Evolutionary conservation across 2,888 invertebrate species (phyloP).

Genomic region (Eupithecia pulchellata): DNA sequence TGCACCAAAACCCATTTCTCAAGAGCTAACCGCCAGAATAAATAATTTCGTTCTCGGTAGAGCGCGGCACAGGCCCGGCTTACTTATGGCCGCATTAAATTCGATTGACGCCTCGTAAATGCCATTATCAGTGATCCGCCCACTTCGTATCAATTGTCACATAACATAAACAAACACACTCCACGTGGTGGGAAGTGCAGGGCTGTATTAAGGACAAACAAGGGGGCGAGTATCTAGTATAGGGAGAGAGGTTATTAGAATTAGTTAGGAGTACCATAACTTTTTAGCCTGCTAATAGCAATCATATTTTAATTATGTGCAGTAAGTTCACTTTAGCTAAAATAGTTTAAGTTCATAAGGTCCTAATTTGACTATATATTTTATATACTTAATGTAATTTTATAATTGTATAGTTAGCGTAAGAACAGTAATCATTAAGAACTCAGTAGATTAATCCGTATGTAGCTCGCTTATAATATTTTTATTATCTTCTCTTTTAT

Average conservation of each 20-base stretch:
- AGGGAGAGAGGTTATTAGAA: neutral
- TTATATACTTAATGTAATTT: no score
- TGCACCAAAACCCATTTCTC: neutral
- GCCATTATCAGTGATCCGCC: constrained; percentile 36
- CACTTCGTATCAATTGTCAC: constrained; percentile 40
- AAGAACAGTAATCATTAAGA: no score
- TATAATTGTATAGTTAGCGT: no score
- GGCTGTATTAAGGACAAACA: constrained; percentile 14
- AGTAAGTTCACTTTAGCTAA: no score
- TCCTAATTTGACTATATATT: no score
- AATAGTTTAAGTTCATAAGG: no score
- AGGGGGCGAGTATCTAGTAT: neutral
- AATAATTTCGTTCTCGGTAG: constrained; percentile 5
- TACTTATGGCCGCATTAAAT: constrained; percentile 29
- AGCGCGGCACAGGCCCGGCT: constrained; percentile 13
- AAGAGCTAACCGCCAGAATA: neutral
- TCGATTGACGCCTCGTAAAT: constrained; percentile 37
- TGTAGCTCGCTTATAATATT: no score
- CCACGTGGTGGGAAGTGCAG: constrained; percentile 47
- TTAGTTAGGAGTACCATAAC: neutral
- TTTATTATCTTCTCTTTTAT: no score
- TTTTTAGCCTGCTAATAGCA: no score
- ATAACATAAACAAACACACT: constrained; percentile 47
- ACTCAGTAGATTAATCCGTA: no score
- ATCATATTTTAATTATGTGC: no score